Evolutionary conservation across 2,797 vertebrate species (phyloP).

Genomic region (Poeciliopsis gracilis): DNA sequence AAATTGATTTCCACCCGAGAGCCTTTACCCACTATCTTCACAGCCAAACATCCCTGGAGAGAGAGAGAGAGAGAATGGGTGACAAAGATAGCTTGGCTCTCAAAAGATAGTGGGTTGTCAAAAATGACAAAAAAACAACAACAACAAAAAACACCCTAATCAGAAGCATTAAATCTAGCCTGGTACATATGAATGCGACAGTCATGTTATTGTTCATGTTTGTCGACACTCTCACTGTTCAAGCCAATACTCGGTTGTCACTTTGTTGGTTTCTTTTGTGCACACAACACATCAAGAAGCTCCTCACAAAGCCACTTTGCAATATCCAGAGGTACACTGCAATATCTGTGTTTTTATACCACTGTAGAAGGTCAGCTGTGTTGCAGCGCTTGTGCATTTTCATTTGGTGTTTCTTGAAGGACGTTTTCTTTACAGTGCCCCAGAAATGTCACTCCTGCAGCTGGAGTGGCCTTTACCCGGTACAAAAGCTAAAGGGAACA

Average conservation of each 20-base stretch:
- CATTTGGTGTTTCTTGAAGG: slow-evolving; percentile 33
- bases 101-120: slow-evolving; percentile 42
- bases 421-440: slow-evolving; percentile 53
- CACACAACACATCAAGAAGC: neutral
- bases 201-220: slow-evolving; percentile 23
- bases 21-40: slow-evolving; percentile 59
- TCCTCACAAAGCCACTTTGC: slow-evolving; percentile 6
- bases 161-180: slow-evolving; percentile 29
- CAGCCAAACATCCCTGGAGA: slow-evolving; percentile 57
- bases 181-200: slow-evolving; percentile 36
- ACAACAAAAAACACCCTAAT: slow-evolving; percentile 35
- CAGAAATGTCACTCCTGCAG: slow-evolving; percentile 69
- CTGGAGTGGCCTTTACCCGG: slow-evolving; percentile 55
- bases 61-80: slow-evolving; percentile 32
- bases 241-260: slow-evolving; percentile 14
- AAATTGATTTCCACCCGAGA: slow-evolving; percentile 73
- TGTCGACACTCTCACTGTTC: slow-evolving; percentile 14
- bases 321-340: neutral
- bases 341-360: slow-evolving; percentile 19
- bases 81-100: slow-evolving; percentile 47
- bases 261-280: slow-evolving; percentile 26
- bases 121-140: slow-evolving; percentile 49
- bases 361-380: slow-evolving; percentile 41
- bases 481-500: slow-evolving; percentile 52
- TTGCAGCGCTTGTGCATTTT: slow-evolving; percentile 47